Evolutionary conservation across 2,888 invertebrate species (phyloP).

Genomic region (Agrotis clavis): DNA sequence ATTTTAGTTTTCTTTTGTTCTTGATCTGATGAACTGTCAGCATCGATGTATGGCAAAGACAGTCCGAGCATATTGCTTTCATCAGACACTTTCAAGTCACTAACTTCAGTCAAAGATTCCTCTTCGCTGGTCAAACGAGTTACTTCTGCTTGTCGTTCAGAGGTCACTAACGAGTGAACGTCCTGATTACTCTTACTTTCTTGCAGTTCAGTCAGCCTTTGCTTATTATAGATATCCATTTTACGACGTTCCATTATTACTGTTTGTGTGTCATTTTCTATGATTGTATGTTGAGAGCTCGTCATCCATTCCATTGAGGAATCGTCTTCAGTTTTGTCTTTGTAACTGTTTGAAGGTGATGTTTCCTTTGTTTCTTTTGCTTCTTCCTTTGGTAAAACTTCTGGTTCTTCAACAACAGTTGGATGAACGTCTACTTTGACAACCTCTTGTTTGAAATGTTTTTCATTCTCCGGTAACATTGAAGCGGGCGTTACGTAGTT

Average conservation of each 20-base stretch:
- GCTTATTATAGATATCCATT: slow-evolving; percentile 91
- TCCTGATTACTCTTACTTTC: slow-evolving; percentile 84
- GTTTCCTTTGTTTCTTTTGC: slow-evolving; percentile 73
- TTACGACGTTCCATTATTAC: slow-evolving; percentile 92
- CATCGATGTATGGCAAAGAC: slow-evolving; percentile 89
- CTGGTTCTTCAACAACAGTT: slow-evolving; percentile 75
- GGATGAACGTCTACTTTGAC: slow-evolving; percentile 89
- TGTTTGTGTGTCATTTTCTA: slow-evolving; percentile 92
- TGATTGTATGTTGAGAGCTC: slow-evolving; percentile 84
- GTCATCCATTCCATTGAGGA: slow-evolving; percentile 89
- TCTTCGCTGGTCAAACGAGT: slow-evolving; percentile 92
- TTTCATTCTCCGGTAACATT: slow-evolving; percentile 81
- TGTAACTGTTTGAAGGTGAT: slow-evolving; percentile 84
- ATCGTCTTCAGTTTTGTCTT: slow-evolving; percentile 87
- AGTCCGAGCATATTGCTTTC: slow-evolving; percentile 87
- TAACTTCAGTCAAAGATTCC: slow-evolving; percentile 93
- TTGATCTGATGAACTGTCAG: slow-evolving; percentile 90
- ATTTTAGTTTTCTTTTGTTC: slow-evolving; percentile 81
- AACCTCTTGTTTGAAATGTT: slow-evolving; percentile 88
- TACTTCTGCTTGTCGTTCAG: slow-evolving; percentile 87
- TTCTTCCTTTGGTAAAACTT: slow-evolving; percentile 73
- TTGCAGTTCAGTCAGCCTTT: slow-evolving; percentile 87
- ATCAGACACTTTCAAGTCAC: slow-evolving; percentile 91
- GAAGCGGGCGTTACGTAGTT: slow-evolving; percentile 89
- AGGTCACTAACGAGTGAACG: slow-evolving; percentile 76